Conservation (phyloP, 35 echinoderm and acorn worm genomes). For the Heliocidaris erythrogramma region DNA sequence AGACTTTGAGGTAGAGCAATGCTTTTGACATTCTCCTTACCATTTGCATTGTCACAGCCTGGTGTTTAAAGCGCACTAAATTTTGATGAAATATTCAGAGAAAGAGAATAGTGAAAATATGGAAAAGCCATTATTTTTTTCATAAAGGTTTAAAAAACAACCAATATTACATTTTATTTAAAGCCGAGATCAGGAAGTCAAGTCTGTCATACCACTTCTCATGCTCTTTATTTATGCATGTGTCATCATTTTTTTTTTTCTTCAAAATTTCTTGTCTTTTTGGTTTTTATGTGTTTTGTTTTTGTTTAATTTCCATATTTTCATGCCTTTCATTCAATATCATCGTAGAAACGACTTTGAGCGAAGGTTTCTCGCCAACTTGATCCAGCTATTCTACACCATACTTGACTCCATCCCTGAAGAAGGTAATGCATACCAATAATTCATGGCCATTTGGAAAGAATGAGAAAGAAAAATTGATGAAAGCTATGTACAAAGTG, state of each 20-base stretch:
- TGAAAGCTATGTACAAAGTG: not conserved
- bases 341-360: slow-evolving; percentile 85
- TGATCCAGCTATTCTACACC: slow-evolving; percentile 78
- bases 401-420: slow-evolving; percentile 79
- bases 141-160: too few relatives aligned
- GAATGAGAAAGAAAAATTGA: not conserved
- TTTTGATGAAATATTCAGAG: too few relatives aligned
- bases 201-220: not conserved
- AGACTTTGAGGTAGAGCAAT: not conserved
- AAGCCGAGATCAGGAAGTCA: too few relatives aligned
- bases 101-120: too few relatives aligned
- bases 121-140: too few relatives aligned
- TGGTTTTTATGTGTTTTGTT: not conserved
- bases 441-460: not conserved
- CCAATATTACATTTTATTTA: too few relatives aligned
- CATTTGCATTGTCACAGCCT: not conserved
- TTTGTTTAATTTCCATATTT: not conserved
- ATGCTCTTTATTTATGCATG: not conserved
- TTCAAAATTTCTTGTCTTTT: too few relatives aligned
- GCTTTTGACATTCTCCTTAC: not conserved
- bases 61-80: not conserved
- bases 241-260: not conserved
- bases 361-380: slow-evolving; percentile 64
- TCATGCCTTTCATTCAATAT: not conserved
- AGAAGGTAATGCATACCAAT: slow-evolving; percentile 45